A percentile compares a stretch with the other conserved stretches of the same genome.
Evolutionary conservation across 2,888 invertebrate species (phyloP).

Genomic region (Fragum sueziense): DNA sequence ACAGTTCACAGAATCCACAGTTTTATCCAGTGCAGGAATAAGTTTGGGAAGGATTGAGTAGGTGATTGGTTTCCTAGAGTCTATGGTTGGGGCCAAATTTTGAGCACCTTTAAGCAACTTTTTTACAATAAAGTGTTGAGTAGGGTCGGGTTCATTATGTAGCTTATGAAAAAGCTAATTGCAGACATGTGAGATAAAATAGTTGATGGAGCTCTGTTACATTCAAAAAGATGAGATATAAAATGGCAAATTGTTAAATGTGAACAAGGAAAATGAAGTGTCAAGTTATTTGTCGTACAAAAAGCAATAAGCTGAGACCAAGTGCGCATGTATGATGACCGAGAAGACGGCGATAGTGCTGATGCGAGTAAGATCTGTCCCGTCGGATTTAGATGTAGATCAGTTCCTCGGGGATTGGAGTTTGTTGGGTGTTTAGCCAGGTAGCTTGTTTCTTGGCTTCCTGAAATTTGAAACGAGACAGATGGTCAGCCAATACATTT

Average conservation of each 20-base stretch:
- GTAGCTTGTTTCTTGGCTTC: neutral
- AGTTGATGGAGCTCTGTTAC: neutral
- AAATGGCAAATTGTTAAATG: neutral
- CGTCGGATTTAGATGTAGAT: neutral
- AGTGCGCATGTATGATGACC: neutral
- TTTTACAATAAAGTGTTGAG: no score
- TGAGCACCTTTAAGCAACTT: no score
- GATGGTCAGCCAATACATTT: slow-evolving; percentile 6
- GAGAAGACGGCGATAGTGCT: neutral
- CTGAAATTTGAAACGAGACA: slow-evolving; percentile 26
- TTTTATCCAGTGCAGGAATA: neutral
- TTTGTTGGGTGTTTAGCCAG: neutral
- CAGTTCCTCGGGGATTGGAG: neutral
- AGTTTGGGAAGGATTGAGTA: no score
- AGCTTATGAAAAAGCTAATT: no score
- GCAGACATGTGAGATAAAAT: no score
- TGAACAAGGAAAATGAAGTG: neutral
- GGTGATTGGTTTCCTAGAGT: no score
- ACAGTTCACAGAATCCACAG: no score
- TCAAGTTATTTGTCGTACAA: neutral
- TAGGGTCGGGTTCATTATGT: no score
- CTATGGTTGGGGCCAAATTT: no score
- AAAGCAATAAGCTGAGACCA: neutral
- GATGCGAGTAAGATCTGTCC: neutral
- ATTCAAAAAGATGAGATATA: neutral